phyloP scores from a whole-genome alignment of 2,113 vertebrate genomes.

The Equus quagga region DNA sequence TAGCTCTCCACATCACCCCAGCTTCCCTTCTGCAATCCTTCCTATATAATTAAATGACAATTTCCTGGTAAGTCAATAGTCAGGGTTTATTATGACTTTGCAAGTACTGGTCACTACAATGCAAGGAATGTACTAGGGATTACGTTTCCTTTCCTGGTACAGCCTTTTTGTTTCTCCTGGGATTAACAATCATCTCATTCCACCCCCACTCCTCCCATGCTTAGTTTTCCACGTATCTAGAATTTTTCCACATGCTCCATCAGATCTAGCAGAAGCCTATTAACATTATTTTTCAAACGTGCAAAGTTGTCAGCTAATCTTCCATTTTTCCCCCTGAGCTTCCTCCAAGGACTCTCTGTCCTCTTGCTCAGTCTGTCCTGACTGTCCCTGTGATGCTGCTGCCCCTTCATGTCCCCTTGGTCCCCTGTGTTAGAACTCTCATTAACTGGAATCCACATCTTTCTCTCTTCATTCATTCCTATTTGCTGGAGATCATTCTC shows the following conservation, averaged over 20 bases:
- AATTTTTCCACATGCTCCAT: not conserved
- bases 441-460: not conserved
- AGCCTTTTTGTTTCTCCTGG: slow-evolving; percentile 3
- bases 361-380: not conserved
- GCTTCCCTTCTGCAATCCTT: not conserved
- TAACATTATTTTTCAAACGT: not conserved
- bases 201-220: not conserved
- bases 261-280: not conserved
- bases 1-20: not conserved
- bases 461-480: not conserved
- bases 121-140: not conserved
- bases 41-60: not conserved
- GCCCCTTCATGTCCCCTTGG: not conserved
- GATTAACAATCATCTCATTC: not conserved
- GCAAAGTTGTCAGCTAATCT: not conserved
- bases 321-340: not conserved
- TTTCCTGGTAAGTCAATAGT: not conserved
- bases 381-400: not conserved
- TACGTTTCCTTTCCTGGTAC: not conserved
- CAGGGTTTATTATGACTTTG: not conserved
- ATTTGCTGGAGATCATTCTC: not conserved
- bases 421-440: not conserved
- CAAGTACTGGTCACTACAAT: slow-evolving; percentile 10
- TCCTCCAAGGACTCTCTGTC: not conserved
- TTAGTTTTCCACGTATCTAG: not conserved